Percentiles rank a stretch among this genome's conserved stretches.
These are phyloP conservation scores for Perithous albicinctus DNA, from an alignment of 2,888 invertebrate species.

Conservation along the genomic window DNA sequence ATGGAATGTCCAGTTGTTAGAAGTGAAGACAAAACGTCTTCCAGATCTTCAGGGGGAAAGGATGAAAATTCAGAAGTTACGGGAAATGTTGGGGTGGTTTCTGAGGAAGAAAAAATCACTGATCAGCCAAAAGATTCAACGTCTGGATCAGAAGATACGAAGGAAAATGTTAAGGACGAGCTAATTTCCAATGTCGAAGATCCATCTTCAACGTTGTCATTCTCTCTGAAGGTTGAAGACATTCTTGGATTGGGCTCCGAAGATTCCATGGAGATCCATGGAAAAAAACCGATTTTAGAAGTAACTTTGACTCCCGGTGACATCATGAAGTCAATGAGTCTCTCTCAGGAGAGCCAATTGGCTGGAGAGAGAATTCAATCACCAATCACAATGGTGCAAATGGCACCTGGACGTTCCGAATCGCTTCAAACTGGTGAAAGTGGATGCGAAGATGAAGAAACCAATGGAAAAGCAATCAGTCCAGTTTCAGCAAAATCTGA, in stretches of 20 bases:
- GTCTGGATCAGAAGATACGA: background rate
- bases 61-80: background rate
- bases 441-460: constrained; percentile 34
- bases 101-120: background rate
- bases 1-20: constrained; percentile 43
- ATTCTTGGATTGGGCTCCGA: constrained; percentile 69
- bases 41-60: background rate
- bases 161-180: constrained; percentile 10
- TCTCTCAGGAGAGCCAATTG: constrained; percentile 69
- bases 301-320: constrained; percentile 64
- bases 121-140: background rate
- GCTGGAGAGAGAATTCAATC: constrained; percentile 69
- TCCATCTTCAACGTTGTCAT: constrained; percentile 65
- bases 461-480: background rate
- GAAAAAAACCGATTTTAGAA: constrained; percentile 61
- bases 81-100: background rate
- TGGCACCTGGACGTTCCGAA: constrained; percentile 66
- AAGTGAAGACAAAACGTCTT: background rate
- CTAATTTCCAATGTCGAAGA: constrained; percentile 59
- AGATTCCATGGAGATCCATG: constrained; percentile 9
- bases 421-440: constrained; percentile 56
- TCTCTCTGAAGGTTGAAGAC: constrained; percentile 72
- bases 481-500: constrained; percentile 22
- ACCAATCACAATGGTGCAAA: constrained; percentile 75
- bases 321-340: constrained; percentile 62